Evolutionary conservation across 2,888 invertebrate species (phyloP), one percentile per base, ranked within the genome.

Genomic region (Nesidiocoris tenuis): DNA sequence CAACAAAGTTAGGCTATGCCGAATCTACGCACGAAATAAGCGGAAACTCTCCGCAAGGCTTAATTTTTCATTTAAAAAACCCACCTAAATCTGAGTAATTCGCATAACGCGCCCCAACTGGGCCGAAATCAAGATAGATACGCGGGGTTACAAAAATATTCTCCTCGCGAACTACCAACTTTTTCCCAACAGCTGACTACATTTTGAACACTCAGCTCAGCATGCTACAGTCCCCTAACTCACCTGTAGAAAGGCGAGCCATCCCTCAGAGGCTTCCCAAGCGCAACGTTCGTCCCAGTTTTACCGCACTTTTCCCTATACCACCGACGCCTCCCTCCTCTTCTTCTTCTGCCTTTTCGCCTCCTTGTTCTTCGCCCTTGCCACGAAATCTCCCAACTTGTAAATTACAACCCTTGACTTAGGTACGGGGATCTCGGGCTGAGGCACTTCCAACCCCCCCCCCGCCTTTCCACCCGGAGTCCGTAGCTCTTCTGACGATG

Each of bases 341-440:
- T 39, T 21, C 39, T 2, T 19, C 39, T 9, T 39, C n/a, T 18
- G 25, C 17, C 1, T 3, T 16, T 24, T 17, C 55, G 16, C 21
- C n/a, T n/a, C 21, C 55, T 2, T 54, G 54, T 21, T 19, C 2
- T 7, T 12, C 67, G 17, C 5, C 21, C 67, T 1, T 16, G 39
- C 5, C 39, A 39, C 39, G 39, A 39, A 12, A 39, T 39, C 39
- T 39, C 39, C 55, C 59, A 17, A 59, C 70, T 70, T 70, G 57
- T 70, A 59, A 70, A 70, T 59, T 70, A 70, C 70, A 23, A 59
- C 70, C 24, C 70, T 59, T 70, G 59, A 70, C 70, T 39, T 39
- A 12, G 39, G 39, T 39, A 39, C 39, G 39, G 12, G 39, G 39
- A 39, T 39, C 39, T 39, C 12, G 39, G 39, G 39, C 39, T 39